These are phyloP conservation scores for Pontoporia blainvillei DNA, from an alignment of 2,113 vertebrate species.

Conservation along the genomic window DNA sequence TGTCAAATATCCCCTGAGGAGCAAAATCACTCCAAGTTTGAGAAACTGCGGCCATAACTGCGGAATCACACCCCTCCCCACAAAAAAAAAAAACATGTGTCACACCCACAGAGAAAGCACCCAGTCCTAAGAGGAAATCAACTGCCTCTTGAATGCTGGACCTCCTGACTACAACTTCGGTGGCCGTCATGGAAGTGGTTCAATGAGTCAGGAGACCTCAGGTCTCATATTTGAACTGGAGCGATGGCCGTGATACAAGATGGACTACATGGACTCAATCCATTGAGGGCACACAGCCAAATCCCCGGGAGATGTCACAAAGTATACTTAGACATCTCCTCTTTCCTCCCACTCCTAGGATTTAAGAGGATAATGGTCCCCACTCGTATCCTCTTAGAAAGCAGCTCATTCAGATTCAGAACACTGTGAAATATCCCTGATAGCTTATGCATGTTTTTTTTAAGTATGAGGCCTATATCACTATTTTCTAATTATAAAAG, in stretches of 20 bases:
- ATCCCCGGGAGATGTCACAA: not conserved
- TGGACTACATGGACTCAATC: not conserved
- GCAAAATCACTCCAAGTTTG: not conserved
- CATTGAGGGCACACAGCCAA: not conserved
- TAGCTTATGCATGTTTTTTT: not conserved
- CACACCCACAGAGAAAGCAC: not conserved
- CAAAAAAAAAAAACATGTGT: not conserved
- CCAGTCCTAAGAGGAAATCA: not conserved
- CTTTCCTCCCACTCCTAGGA: not conserved
- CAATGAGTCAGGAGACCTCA: not conserved
- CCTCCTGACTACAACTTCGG: not conserved
- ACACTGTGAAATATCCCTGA: not conserved
- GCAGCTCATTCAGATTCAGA: not conserved
- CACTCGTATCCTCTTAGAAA: not conserved
- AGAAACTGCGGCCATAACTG: not conserved
- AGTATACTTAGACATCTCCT: not conserved
- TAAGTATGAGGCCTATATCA: not conserved
- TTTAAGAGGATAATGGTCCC: not conserved
- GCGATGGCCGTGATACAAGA: not conserved
- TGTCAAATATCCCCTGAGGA: not conserved
- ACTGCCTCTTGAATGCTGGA: not conserved
- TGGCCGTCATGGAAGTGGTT: not conserved
- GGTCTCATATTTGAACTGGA: not conserved
- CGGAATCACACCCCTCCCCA: rapidly evolving
- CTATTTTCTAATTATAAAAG: not conserved